These are phyloP conservation scores for Trichogramma pretiosum DNA, from an alignment of 1,140 invertebrate species.

Conservation along the genomic window DNA sequence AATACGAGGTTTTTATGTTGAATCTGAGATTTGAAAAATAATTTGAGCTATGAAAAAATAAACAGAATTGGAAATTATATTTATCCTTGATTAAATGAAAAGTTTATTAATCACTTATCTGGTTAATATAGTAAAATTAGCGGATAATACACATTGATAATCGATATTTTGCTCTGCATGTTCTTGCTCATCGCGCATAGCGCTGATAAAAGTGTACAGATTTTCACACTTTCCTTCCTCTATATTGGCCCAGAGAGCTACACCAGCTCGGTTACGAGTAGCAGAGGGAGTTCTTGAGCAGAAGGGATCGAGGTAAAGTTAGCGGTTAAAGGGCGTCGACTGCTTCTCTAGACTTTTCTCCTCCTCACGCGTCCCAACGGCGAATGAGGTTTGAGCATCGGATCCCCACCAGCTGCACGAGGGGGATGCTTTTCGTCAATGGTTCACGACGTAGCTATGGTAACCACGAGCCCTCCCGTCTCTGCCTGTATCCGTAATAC, in stretches of 20 bases:
- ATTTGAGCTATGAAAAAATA: too few relatives aligned
- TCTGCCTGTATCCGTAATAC: too few relatives aligned
- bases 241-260: too few relatives aligned
- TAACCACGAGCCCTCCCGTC: slow-evolving; percentile 22
- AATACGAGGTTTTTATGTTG: too few relatives aligned
- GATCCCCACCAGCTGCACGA: neutral
- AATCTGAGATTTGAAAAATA: too few relatives aligned
- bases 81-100: too few relatives aligned
- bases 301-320: slow-evolving; percentile 1
- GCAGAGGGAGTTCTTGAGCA: slow-evolving; percentile 15
- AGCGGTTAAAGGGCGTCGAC: slow-evolving; percentile 10
- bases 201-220: slow-evolving; percentile 44
- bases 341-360: slow-evolving; percentile 10
- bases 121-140: slow-evolving; percentile 43
- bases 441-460: slow-evolving; percentile 32
- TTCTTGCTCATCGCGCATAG: too few relatives aligned
- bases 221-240: slow-evolving; percentile 24
- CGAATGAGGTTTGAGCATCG: too few relatives aligned
- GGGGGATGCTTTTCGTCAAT: neutral
- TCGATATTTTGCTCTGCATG: too few relatives aligned
- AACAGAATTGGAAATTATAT: too few relatives aligned
- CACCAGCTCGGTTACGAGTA: slow-evolving; percentile 10
- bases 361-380: slow-evolving; percentile 7
- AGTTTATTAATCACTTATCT: too few relatives aligned
- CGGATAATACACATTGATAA: slow-evolving; percentile 44